Conservation (phyloP, 1,140 invertebrate species). For the Lepidotrigona ventralis region DNA sequence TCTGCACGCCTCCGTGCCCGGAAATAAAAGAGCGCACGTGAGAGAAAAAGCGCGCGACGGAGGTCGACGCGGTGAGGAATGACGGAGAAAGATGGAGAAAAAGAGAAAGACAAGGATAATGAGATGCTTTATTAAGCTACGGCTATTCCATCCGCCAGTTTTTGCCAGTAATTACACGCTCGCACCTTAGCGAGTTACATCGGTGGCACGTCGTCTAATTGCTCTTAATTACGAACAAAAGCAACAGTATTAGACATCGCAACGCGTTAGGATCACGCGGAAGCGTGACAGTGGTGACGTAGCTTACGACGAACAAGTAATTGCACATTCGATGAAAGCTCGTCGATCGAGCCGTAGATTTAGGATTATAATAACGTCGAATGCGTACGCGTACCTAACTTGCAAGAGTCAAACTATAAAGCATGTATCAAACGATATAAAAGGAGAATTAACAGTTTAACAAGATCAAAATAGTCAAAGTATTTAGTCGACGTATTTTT, state of each 20-base stretch:
- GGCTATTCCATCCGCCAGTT: conserved; percentile 20
- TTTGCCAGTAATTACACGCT: conserved; percentile 49
- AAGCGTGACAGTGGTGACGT: background rate
- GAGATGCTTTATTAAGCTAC: conserved; percentile 49
- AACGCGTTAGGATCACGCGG: background rate
- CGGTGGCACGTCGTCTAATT: conserved; percentile 37
- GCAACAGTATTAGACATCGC: background rate
- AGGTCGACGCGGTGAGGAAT: background rate
- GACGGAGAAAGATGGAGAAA: background rate
- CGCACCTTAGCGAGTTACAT: conserved; percentile 31
- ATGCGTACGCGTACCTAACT: no score
- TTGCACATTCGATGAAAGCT: conserved; percentile 15
- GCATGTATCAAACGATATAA: no score
- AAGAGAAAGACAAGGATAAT: conserved; percentile 33
- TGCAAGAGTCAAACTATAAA: no score
- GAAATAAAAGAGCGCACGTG: conserved; percentile 32
- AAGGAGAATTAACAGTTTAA: no score
- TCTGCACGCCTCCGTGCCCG: conserved; percentile 7
- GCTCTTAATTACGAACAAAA: conserved; percentile 48
- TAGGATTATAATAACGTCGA: no score
- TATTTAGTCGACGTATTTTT: no score
- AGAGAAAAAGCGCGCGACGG: conserved; percentile 35
- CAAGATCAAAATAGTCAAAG: no score
- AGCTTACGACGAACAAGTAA: conserved; percentile 13
- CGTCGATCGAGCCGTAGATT: background rate